phyloP scores from a whole-genome alignment of 2,113 vertebrate genomes.

The Eulacestoma nigropectus region DNA sequence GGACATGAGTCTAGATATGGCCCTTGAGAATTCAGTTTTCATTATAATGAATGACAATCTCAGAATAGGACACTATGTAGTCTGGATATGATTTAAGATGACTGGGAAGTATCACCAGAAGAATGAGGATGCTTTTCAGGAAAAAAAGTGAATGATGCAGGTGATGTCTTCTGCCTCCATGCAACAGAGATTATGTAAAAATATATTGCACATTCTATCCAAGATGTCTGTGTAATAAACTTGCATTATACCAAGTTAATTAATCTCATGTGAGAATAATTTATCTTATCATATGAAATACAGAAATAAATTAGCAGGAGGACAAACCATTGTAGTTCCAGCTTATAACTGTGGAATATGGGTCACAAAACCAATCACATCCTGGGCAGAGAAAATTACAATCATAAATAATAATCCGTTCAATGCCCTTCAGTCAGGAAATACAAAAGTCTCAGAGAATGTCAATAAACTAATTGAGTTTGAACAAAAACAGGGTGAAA shows the following conservation, averaged over 20 bases:
- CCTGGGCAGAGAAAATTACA: background rate
- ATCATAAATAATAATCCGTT: constrained; percentile 11
- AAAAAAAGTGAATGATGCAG: background rate
- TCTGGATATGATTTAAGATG: background rate
- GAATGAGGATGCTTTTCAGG: background rate
- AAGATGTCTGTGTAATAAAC: background rate
- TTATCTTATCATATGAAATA: background rate
- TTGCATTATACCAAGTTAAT: background rate
- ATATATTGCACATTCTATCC: background rate
- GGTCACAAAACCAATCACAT: constrained; percentile 9
- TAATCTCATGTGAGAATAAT: background rate
- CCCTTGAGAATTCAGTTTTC: background rate
- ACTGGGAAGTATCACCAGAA: background rate
- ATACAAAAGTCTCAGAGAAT: background rate
- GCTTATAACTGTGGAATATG: background rate
- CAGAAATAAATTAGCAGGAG: background rate
- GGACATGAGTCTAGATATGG: background rate
- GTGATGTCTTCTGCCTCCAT: background rate
- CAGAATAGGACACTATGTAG: background rate
- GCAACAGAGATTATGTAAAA: background rate
- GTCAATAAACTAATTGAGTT: constrained; percentile 51
- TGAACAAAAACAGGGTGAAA: constrained; percentile 37
- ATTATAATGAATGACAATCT: background rate
- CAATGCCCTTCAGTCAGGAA: background rate
- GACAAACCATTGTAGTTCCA: background rate